These are phyloP conservation scores for Limonius californicus DNA, from an alignment of 1,140 invertebrate genomes.

Conservation along the genomic window DNA sequence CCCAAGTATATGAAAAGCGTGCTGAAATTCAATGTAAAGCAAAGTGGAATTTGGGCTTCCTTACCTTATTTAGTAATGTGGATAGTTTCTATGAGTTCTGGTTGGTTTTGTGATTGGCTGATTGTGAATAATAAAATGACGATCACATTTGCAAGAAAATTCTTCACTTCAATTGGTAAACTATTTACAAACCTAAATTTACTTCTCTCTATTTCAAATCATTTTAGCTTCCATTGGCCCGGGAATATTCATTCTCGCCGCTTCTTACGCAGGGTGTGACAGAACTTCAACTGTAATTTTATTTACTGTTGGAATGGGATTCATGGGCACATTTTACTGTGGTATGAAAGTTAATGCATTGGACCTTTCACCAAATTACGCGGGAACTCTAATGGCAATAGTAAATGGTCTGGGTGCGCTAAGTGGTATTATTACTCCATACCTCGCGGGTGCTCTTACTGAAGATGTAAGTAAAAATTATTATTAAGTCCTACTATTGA, in stretches of 20 bases:
- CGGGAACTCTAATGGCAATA: conserved; percentile 80
- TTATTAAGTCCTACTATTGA: too few relatives aligned
- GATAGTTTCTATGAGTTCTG: conserved; percentile 63
- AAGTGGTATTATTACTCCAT: conserved; percentile 76
- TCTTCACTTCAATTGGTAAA: conserved; percentile 68
- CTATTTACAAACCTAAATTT: too few relatives aligned
- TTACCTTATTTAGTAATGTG: conserved; percentile 72
- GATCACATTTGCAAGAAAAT: conserved; percentile 62
- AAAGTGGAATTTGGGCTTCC: conserved; percentile 64
- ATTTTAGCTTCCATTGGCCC: conserved; percentile 66
- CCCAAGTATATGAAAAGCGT: conserved; percentile 91
- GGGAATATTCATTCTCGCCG: conserved; percentile 73
- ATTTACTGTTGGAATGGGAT: conserved; percentile 68
- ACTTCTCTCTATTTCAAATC: background rate
- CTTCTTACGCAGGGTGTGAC: conserved; percentile 77
- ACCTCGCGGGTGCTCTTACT: conserved; percentile 72
- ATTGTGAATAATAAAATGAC: conserved; percentile 55
- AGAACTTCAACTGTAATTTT: conserved; percentile 58
- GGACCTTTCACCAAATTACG: conserved; percentile 80
- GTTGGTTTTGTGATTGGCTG: conserved; percentile 65
- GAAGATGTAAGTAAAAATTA: conserved; percentile 65
- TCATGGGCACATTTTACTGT: conserved; percentile 74
- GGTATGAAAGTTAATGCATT: conserved; percentile 78
- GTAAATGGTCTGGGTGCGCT: conserved; percentile 81
- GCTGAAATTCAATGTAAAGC: conserved; percentile 75